phyloP scores from a whole-genome alignment of 2,113 vertebrate species.

The Caranx ignobilis region DNA sequence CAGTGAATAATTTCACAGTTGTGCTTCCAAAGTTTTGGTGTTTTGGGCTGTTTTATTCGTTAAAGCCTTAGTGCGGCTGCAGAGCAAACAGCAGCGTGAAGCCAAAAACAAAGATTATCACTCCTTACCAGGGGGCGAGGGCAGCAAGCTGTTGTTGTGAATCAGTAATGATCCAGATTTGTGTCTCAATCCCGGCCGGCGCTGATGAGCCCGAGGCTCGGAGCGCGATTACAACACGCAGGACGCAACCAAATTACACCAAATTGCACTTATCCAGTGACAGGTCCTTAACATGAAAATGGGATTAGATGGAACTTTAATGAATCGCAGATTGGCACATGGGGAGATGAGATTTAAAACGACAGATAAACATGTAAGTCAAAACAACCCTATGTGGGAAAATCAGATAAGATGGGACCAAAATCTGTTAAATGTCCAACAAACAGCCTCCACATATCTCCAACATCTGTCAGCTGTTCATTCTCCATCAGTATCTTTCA shows the following conservation, averaged over 20 bases:
- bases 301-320: slow-evolving; percentile 58
- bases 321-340: slow-evolving; percentile 42
- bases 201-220: slow-evolving; percentile 57
- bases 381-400: background rate
- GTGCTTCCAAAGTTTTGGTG: background rate
- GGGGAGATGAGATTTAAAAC: slow-evolving; percentile 33
- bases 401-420: too few species aligned
- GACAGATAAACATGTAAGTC: slow-evolving; percentile 3
- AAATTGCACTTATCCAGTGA: slow-evolving; percentile 45
- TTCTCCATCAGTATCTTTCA: background rate
- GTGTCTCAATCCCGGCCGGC: slow-evolving; percentile 60
- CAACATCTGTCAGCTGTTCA: background rate
- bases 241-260: slow-evolving; percentile 38
- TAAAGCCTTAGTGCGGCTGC: background rate
- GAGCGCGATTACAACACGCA: slow-evolving; percentile 26
- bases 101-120: slow-evolving; percentile 66
- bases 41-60: slow-evolving; percentile 5
- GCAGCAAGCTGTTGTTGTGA: slow-evolving; percentile 62
- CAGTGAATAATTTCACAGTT: background rate
- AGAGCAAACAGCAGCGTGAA: slow-evolving; percentile 27
- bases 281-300: slow-evolving; percentile 49
- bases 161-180: slow-evolving; percentile 69
- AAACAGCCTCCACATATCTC: background rate
- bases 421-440: background rate
- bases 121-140: slow-evolving; percentile 44